Evolutionary conservation across 2,797 vertebrate species (phyloP).

Genomic region (Micromesistius poutassou): DNA sequence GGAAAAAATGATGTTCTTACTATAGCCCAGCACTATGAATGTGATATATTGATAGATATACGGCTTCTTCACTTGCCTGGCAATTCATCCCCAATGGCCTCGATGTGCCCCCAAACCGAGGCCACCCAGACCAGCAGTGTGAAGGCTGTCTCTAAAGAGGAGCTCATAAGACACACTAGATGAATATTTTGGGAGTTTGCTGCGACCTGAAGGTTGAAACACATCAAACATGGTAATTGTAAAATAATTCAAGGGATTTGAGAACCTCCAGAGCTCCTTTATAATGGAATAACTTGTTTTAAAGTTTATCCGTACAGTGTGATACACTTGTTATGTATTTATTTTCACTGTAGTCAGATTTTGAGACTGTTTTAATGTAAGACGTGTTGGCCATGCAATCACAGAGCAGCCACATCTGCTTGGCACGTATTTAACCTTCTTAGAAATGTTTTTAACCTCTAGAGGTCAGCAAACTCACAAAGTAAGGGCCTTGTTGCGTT

Average conservation of each 20-base stretch:
- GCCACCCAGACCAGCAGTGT: not conserved
- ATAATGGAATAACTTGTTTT: slow-evolving; percentile 2
- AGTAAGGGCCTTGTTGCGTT: not conserved
- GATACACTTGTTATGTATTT: not conserved
- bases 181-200: not conserved
- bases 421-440: too few species aligned
- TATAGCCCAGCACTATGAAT: slow-evolving; percentile 50
- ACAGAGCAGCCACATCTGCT: not conserved
- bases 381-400: not conserved
- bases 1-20: slow-evolving; percentile 13
- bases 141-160: not conserved
- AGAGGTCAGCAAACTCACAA: not conserved
- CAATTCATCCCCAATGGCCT: slow-evolving; percentile 9
- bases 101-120: not conserved
- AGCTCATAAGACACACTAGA: not conserved
- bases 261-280: not conserved
- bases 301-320: slow-evolving; percentile 1
- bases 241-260: not conserved
- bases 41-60: slow-evolving; percentile 24
- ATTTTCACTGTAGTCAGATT: not conserved
- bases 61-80: slow-evolving; percentile 10
- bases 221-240: not conserved
- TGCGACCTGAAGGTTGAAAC: not conserved
- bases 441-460: not conserved
- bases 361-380: not conserved